Evolutionary conservation across 2,113 vertebrate species (phyloP).

Genomic region (Ptyas mucosa): DNA sequence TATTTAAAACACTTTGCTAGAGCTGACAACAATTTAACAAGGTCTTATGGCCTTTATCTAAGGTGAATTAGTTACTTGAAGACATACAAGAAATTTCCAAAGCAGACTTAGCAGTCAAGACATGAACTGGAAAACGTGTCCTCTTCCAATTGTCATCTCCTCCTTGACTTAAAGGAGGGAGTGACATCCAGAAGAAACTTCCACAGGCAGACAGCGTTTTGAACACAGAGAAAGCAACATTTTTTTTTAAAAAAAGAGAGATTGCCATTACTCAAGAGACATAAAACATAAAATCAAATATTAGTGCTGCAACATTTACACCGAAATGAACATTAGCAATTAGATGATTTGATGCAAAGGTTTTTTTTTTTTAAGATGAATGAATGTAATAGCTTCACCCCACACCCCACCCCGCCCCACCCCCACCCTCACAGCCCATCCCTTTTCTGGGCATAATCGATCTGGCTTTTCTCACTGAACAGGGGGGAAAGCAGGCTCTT

Average conservation of each 20-base stretch:
- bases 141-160: slow-evolving; percentile 52
- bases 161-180: slow-evolving; percentile 53
- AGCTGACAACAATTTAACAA: background rate
- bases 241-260: background rate
- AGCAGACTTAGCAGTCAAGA: slow-evolving; percentile 58
- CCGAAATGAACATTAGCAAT: slow-evolving; percentile 60
- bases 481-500: slow-evolving; percentile 43
- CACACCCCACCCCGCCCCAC: background rate
- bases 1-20: background rate
- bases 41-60: background rate
- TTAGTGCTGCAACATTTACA: slow-evolving; percentile 43
- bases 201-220: slow-evolving; percentile 62
- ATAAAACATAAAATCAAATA: slow-evolving; percentile 61
- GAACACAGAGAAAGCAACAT: slow-evolving; percentile 59
- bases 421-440: background rate
- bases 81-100: slow-evolving; percentile 42
- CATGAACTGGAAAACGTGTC: slow-evolving; percentile 57
- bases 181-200: slow-evolving; percentile 54
- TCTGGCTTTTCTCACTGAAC: slow-evolving; percentile 51
- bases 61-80: background rate
- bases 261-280: slow-evolving; percentile 41
- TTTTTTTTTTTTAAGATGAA: slow-evolving; percentile 38
- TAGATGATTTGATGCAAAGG: slow-evolving; percentile 59
- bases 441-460: slow-evolving; percentile 56
- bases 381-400: slow-evolving; percentile 27